A percentile compares a stretch with the other conserved stretches of the same genome.
phyloP scores from a whole-genome alignment of 53 echinoderm and acorn worm genomes.

The Luidia sarsii region DNA sequence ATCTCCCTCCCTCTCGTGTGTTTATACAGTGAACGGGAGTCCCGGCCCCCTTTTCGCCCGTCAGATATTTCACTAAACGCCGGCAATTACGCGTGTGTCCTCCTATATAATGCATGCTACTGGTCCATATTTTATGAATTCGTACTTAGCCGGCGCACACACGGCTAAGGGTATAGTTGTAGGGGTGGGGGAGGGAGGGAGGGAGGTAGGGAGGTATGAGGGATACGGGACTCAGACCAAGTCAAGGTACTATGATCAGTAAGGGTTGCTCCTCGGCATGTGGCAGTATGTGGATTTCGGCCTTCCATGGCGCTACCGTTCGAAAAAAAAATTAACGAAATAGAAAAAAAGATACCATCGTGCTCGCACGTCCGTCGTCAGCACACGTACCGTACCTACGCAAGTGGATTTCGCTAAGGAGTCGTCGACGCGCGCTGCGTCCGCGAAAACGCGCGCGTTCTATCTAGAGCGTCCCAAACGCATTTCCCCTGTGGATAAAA shows the following conservation, averaged over 20 bases:
- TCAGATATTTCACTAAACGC: conserved; percentile 53
- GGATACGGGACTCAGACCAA: neutral
- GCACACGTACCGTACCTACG: too few relatives aligned
- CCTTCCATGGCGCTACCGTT: neutral
- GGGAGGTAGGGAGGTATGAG: too few relatives aligned
- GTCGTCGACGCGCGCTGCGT: too few relatives aligned
- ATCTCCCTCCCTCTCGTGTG: conserved; percentile 11
- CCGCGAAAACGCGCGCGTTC: too few relatives aligned
- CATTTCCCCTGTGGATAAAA: too few relatives aligned
- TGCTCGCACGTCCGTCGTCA: too few relatives aligned
- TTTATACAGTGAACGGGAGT: conserved; percentile 13
- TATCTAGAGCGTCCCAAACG: too few relatives aligned
- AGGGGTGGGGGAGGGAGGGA: too few relatives aligned
- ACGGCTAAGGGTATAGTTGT: too few relatives aligned
- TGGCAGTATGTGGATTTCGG: neutral
- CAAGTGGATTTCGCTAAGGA: too few relatives aligned
- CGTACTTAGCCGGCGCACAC: conserved; percentile 7
- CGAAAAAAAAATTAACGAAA: neutral
- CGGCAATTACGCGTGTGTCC: conserved; percentile 58
- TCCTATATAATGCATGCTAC: conserved; percentile 57
- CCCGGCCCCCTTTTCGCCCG: neutral
- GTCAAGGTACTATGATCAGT: conserved; percentile 45
- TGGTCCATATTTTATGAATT: conserved; percentile 66
- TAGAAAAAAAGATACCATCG: too few relatives aligned
- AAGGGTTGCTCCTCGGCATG: neutral